Base-by-base conservation (phyloP, 2,797 vertebrate genomes). In the Ciconia nigra region DNA sequence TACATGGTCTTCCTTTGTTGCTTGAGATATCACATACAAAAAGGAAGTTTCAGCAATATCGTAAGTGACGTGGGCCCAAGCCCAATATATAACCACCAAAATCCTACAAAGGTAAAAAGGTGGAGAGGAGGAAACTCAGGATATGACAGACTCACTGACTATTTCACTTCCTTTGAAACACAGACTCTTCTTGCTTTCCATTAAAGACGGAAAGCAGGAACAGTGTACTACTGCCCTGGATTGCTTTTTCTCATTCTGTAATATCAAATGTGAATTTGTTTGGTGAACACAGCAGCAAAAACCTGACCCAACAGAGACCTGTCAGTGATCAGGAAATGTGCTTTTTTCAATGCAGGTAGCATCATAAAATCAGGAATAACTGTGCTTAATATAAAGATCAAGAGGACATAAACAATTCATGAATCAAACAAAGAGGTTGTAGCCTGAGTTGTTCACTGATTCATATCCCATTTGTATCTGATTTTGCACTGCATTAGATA, bases 401-500 rank as follows among this genome's bases (percentile, higher is more conserved):
- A 72, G 35, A 85, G 31, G 37, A 67, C n/a, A 81, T 84, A 70
- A 96, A 87, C n/a, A 69, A 80, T 69, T 85, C 39, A 62, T 63
- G 65, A 96, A 87, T 91, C 92, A 93, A 41, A 63, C 49, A 88
- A 46, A 46, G n/a, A 83, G 61, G 46, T 78, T 3, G 0, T 49
- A 88, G 19, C 21, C 26, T 57, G 41, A 96, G 62, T 57, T 87
- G 47, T 81, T 97, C 57, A 49, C 62, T 90, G 89, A 94, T 83
- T 95, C 79, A 63, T 79, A 62, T 80, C 55, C 31, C 35, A 44
- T 92, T 95, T 96, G 52, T 85, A 86, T 82, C 87, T 89, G 51
- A 70, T 96, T 97, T 96, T 93, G 35, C 17, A 93, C 58, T 89
- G 54, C 76, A 84, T 93, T 94, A 88, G 49, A 92, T 90, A 96